These are phyloP conservation scores for Myiopsitta monachus DNA, from an alignment of 2,113 vertebrate genomes.

Conservation along the genomic window DNA sequence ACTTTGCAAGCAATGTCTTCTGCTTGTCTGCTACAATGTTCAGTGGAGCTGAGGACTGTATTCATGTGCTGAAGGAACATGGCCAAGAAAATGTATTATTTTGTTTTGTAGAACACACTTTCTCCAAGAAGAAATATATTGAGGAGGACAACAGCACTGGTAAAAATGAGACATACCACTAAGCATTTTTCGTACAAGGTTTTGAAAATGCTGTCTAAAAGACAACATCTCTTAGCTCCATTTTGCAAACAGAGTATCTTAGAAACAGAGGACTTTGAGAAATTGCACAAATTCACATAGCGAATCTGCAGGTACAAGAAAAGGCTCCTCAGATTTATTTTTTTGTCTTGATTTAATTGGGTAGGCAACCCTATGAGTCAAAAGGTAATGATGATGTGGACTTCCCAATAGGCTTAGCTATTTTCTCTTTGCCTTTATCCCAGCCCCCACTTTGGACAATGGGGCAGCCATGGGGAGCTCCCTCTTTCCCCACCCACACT, in stretches of 20 bases:
- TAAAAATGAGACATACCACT: constrained; percentile 4
- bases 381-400: not conserved
- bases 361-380: not conserved
- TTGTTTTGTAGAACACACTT: constrained; percentile 34
- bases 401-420: not conserved
- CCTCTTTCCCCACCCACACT: not conserved
- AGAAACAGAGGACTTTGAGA: not conserved
- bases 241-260: not conserved
- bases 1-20: constrained; percentile 7
- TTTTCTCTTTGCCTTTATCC: not conserved
- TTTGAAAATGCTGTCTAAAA: constrained; percentile 14
- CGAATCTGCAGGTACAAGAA: not conserved
- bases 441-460: not conserved
- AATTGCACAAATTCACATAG: not conserved
- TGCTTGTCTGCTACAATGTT: constrained; percentile 7
- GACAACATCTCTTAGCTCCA: not conserved
- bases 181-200: not conserved
- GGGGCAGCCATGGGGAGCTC: not conserved
- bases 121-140: constrained; percentile 57
- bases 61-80: not conserved
- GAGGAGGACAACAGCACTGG: constrained; percentile 11
- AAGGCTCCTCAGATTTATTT: not conserved
- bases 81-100: constrained; percentile 47
- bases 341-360: not conserved
- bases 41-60: not conserved